These are phyloP conservation scores for Camelus dromedarius DNA, from an alignment of 2,113 vertebrate species.

Conservation along the genomic window DNA sequence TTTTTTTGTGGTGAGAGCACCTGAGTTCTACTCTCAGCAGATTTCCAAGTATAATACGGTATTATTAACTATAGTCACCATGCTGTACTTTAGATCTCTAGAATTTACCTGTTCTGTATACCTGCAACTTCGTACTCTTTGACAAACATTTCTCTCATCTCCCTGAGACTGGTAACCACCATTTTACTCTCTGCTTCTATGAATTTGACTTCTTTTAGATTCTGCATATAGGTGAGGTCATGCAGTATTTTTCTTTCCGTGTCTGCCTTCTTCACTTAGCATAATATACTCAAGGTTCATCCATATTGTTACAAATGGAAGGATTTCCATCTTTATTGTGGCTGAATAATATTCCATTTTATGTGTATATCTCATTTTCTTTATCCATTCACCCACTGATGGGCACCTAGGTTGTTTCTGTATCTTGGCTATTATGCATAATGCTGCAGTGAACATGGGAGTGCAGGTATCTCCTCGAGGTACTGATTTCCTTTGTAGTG, in stretches of 20 bases:
- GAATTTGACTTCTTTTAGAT: background rate
- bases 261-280: background rate
- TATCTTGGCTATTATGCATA: too few relatives aligned
- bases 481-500: background rate
- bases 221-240: background rate
- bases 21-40: background rate
- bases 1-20: background rate
- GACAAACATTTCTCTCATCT: background rate
- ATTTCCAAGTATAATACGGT: background rate
- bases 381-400: background rate
- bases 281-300: background rate
- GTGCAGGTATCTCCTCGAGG: background rate
- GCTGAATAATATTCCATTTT: background rate
- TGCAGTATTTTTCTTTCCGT: background rate
- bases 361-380: background rate
- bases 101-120: background rate
- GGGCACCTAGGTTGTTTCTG: too few relatives aligned
- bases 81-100: background rate
- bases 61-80: background rate
- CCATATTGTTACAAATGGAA: background rate
- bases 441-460: too few relatives aligned
- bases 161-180: background rate
- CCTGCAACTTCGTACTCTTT: background rate
- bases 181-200: background rate
- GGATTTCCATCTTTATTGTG: background rate